phyloP scores from a whole-genome alignment of 2,888 invertebrate genomes.

The Agriopis leucophaearia region DNA sequence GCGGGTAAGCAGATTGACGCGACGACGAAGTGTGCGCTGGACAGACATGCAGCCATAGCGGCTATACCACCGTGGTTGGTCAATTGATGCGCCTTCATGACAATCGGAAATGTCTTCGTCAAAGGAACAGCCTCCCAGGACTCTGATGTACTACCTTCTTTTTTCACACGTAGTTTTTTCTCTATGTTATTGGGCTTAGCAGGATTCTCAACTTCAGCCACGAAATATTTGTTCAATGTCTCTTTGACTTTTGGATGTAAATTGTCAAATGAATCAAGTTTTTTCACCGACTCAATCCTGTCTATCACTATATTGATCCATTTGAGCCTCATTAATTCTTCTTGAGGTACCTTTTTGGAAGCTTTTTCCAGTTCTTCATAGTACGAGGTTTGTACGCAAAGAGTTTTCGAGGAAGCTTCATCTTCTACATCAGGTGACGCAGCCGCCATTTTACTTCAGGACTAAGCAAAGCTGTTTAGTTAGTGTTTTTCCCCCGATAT shows the following conservation, averaged over 20 bases:
- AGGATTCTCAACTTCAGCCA: not conserved
- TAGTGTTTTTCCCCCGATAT: too few relatives aligned
- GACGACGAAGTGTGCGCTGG: slow-evolving; percentile 7
- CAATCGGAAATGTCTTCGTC: slow-evolving; percentile 20
- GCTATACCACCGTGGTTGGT: slow-evolving; percentile 28
- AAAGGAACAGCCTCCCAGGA: slow-evolving; percentile 31
- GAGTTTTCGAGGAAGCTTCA: too few relatives aligned
- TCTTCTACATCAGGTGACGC: too few relatives aligned
- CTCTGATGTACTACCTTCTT: not conserved
- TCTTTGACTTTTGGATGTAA: slow-evolving; percentile 30
- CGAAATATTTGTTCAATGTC: slow-evolving; percentile 15
- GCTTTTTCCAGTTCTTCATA: slow-evolving; percentile 1
- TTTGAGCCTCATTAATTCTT: slow-evolving; percentile 34
- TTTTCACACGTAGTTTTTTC: slow-evolving; percentile 5
- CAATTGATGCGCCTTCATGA: slow-evolving; percentile 21
- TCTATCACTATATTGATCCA: slow-evolving; percentile 37
- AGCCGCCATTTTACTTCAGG: too few relatives aligned
- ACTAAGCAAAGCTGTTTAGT: too few relatives aligned
- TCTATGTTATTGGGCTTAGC: not conserved
- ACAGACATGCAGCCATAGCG: slow-evolving; percentile 30
- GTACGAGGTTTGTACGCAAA: not conserved
- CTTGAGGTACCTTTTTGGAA: slow-evolving; percentile 14
- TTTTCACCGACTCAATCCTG: slow-evolving; percentile 20
- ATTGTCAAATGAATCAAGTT: slow-evolving; percentile 3
- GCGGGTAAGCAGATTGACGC: slow-evolving; percentile 13